These are phyloP conservation scores for Aethina tumida DNA, from an alignment of 1,140 invertebrate genomes.

Conservation along the genomic window DNA sequence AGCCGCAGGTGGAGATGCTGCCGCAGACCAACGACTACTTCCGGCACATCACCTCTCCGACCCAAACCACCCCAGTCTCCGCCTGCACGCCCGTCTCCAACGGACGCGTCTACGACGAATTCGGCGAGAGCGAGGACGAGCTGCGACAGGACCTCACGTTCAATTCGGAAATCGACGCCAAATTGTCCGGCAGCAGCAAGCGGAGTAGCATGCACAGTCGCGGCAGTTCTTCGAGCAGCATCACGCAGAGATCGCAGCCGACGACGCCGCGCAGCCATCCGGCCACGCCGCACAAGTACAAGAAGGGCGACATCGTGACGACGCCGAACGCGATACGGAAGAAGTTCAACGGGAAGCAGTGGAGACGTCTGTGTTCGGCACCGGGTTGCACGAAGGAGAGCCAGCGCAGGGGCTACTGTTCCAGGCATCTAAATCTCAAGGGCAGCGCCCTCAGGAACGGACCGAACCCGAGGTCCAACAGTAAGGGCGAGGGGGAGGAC, in stretches of 20 bases:
- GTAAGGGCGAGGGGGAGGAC: slow-evolving; percentile 72
- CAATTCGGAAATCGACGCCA: slow-evolving; percentile 49
- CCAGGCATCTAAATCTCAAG: slow-evolving; percentile 85
- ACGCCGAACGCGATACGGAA: slow-evolving; percentile 94
- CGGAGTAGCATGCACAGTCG: slow-evolving; percentile 85
- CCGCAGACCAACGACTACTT: slow-evolving; percentile 24
- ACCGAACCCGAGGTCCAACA: slow-evolving; percentile 37
- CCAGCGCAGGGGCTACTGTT: slow-evolving; percentile 91
- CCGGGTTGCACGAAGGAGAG: slow-evolving; percentile 97
- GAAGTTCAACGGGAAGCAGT: slow-evolving; percentile 99
- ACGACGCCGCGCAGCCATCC: slow-evolving; percentile 78
- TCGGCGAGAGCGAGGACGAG: slow-evolving; percentile 82
- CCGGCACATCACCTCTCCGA: slow-evolving; percentile 41
- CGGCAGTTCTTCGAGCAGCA: slow-evolving; percentile 78
- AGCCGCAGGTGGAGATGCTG: slow-evolving; percentile 16
- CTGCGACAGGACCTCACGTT: slow-evolving; percentile 77
- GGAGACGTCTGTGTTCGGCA: slow-evolving; percentile 90
- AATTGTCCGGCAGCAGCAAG: slow-evolving; percentile 63
- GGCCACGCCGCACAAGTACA: slow-evolving; percentile 91
- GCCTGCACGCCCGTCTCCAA: slow-evolving; percentile 44
- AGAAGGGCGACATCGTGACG: slow-evolving; percentile 96
- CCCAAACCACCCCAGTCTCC: slow-evolving; percentile 39
- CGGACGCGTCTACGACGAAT: slow-evolving; percentile 66
- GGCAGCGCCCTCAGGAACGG: slow-evolving; percentile 49
- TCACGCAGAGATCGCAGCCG: slow-evolving; percentile 76